Conservation (phyloP, 2,888 invertebrate species). For the Leptopilina myrica region DNA sequence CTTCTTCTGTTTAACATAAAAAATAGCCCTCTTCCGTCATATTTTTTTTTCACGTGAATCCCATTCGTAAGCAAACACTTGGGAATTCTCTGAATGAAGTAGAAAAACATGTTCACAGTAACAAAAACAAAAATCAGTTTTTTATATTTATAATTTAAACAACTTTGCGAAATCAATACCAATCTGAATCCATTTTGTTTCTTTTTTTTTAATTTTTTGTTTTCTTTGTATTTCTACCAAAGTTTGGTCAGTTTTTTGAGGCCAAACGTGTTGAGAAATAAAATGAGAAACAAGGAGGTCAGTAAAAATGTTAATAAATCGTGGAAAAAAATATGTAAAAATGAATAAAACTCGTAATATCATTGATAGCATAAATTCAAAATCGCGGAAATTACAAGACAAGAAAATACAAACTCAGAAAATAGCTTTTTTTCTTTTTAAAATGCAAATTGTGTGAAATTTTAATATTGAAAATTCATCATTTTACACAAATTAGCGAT, state of each 20-base stretch:
- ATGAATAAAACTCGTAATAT: neutral
- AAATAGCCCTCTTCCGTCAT: too few relatives aligned
- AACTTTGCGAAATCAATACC: too few relatives aligned
- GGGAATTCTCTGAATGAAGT: too few relatives aligned
- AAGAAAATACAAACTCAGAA: neutral
- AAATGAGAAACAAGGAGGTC: conserved; percentile 11
- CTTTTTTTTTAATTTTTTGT: too few relatives aligned
- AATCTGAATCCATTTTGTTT: too few relatives aligned
- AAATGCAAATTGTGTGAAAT: neutral
- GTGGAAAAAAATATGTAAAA: conserved; percentile 22
- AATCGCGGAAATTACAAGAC: neutral
- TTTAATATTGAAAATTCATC: conserved; percentile 1
- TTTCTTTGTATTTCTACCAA: neutral
- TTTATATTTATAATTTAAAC: too few relatives aligned
- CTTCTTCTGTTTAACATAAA: too few relatives aligned
- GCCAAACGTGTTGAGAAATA: neutral
- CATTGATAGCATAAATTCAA: conserved; percentile 5
- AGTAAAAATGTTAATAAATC: conserved; percentile 10
- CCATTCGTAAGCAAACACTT: too few relatives aligned
- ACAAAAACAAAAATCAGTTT: too few relatives aligned
- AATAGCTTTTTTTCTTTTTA: neutral
- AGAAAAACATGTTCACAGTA: too few relatives aligned
- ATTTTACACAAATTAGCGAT: neutral
- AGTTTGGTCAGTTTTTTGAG: neutral
- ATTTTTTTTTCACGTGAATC: too few relatives aligned